Evolutionary conservation across 2,797 vertebrate genomes (phyloP).

Genomic region (Pteropus rufus): DNA sequence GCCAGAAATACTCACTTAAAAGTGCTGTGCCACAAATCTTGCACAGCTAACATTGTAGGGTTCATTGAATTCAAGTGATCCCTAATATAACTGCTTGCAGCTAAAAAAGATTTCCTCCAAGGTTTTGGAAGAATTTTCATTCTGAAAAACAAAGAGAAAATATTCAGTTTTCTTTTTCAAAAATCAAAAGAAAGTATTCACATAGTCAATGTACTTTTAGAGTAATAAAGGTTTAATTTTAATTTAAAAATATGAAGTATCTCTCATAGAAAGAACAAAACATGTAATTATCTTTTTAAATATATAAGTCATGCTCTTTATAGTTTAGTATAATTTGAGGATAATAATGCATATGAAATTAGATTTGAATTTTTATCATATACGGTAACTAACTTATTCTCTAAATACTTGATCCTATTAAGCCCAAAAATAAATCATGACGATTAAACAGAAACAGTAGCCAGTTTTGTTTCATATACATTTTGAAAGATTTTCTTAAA

Average conservation of each 20-base stretch:
- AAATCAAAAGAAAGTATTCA: not conserved
- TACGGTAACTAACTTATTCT: not conserved
- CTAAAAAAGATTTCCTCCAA: constrained; percentile 88
- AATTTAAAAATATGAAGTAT: not conserved
- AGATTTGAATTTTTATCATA: constrained; percentile 1
- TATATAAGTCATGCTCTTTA: not conserved
- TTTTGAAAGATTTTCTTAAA: not conserved
- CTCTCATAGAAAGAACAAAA: not conserved
- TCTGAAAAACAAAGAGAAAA: constrained; percentile 79
- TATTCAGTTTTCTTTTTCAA: not conserved
- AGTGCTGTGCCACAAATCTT: constrained; percentile 86
- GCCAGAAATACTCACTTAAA: constrained; percentile 84
- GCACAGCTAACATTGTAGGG: constrained; percentile 86
- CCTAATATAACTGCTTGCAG: constrained; percentile 80
- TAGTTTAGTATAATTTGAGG: not conserved
- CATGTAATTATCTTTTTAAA: not conserved
- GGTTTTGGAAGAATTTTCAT: constrained; percentile 88
- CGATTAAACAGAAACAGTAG: not conserved
- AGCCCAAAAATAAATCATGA: not conserved
- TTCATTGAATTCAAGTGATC: constrained; percentile 87
- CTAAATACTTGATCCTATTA: not conserved
- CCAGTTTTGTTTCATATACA: not conserved
- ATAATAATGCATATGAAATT: not conserved
- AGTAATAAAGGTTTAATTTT: not conserved
- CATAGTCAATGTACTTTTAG: not conserved